A percentile compares a stretch with the other conserved stretches of the same genome.
These are phyloP conservation scores for Pantherophis alleghaniensis DNA, from an alignment of 2,797 vertebrate genomes.

Conservation along the genomic window DNA sequence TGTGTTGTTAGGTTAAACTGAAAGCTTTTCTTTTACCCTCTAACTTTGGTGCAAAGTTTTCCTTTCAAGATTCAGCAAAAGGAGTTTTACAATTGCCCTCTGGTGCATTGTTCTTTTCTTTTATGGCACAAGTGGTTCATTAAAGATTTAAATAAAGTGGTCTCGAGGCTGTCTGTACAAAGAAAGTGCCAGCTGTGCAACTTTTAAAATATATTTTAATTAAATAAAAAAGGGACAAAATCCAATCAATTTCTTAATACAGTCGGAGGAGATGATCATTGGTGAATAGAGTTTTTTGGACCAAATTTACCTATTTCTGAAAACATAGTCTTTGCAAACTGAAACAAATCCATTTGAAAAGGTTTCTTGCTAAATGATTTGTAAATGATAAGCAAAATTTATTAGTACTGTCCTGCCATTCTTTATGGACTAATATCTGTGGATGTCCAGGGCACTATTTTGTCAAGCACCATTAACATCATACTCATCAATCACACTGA, in stretches of 20 bases:
- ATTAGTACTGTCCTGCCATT: slow-evolving; percentile 4
- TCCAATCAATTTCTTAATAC: slow-evolving; percentile 41
- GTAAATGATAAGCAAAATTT: slow-evolving; percentile 61
- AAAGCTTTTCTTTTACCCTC: background rate
- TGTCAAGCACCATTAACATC: background rate
- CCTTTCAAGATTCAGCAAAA: slow-evolving; percentile 16
- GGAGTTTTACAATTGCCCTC: slow-evolving; percentile 5
- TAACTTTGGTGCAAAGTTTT: slow-evolving; percentile 37
- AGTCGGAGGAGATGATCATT: slow-evolving; percentile 38
- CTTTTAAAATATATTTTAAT: slow-evolving; percentile 40
- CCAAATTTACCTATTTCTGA: slow-evolving; percentile 37
- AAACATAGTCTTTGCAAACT: slow-evolving; percentile 5
- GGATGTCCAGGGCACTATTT: background rate
- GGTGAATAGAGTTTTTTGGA: slow-evolving; percentile 31
- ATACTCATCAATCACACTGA: background rate
- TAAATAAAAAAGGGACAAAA: slow-evolving; percentile 20
- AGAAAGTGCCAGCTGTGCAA: slow-evolving; percentile 14
- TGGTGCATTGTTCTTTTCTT: background rate
- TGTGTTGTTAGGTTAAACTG: slow-evolving; percentile 1
- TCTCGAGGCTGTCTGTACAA: slow-evolving; percentile 13
- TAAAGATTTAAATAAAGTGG: slow-evolving; percentile 22
- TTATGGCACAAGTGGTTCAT: slow-evolving; percentile 6
- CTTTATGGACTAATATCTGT: background rate
- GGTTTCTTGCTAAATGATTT: slow-evolving; percentile 47
- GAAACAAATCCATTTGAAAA: background rate